A percentile compares a stretch with the other conserved stretches of the same genome.
Evolutionary conservation across 2,113 vertebrate genomes (phyloP).

Genomic region (Gorilla gorilla): DNA sequence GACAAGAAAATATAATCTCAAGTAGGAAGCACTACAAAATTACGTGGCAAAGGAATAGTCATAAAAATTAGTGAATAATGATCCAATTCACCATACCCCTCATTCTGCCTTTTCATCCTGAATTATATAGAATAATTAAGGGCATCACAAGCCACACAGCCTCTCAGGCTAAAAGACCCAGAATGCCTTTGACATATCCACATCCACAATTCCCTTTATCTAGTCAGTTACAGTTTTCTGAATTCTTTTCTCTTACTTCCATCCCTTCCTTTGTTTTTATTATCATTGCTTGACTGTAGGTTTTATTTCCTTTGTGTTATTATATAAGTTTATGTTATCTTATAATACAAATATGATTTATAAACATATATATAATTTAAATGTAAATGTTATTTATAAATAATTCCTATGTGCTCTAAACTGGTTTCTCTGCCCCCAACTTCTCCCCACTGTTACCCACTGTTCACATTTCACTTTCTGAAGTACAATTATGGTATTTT

Average conservation of each 20-base stretch:
- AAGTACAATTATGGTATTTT: not conserved
- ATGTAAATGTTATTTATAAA: not conserved
- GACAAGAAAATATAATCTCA: not conserved
- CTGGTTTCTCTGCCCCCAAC: fast-evolving
- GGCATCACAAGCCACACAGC: not conserved
- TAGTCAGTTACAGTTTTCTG: not conserved
- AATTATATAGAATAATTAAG: not conserved
- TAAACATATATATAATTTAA: not conserved
- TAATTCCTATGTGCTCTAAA: not conserved
- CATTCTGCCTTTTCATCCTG: not conserved
- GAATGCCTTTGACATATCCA: not conserved
- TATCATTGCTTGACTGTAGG: not conserved
- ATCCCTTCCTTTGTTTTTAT: not conserved
- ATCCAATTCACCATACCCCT: not conserved
- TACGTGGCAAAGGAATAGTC: not conserved
- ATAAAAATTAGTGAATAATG: not conserved
- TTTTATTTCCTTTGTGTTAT: not conserved
- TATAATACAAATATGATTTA: not conserved
- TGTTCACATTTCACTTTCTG: not conserved
- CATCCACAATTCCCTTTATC: not conserved
- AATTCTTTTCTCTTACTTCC: not conserved
- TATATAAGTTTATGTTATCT: not conserved
- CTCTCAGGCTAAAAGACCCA: not conserved
- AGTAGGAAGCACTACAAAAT: not conserved
- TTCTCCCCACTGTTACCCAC: not conserved